Conservation (phyloP, 2,113 vertebrate genomes). For the Pachypanchax playfairii region DNA sequence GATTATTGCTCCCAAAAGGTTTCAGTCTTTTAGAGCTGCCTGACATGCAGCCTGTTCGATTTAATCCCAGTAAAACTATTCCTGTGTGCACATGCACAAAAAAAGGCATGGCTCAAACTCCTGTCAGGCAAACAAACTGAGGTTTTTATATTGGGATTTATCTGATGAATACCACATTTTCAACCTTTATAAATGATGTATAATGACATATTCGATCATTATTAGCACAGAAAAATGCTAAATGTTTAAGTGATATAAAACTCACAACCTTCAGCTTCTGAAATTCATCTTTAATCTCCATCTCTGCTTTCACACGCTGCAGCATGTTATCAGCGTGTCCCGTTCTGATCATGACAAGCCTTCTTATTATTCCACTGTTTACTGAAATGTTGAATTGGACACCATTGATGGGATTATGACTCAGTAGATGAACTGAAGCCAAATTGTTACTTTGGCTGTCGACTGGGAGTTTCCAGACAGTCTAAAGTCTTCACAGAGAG, state of each 20-base stretch:
- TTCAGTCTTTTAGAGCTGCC: conserved; percentile 16
- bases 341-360: conserved; percentile 32
- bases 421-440: conserved; percentile 13
- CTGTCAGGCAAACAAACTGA: background rate
- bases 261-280: conserved; percentile 23
- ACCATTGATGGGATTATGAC: conserved; percentile 1
- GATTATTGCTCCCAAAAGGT: conserved; percentile 42
- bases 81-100: conserved; percentile 9
- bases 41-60: conserved; percentile 17
- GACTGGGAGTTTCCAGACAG: background rate
- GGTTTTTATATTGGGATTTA: background rate
- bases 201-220: background rate
- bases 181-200: background rate
- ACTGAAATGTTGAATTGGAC: conserved; percentile 1
- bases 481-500: background rate
- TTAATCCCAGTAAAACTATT: conserved; percentile 42
- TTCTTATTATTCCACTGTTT: conserved; percentile 26
- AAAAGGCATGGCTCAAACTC: background rate
- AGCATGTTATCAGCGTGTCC: conserved; percentile 23
- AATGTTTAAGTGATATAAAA: background rate
- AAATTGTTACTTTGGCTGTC: conserved; percentile 7
- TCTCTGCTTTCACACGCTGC: conserved; percentile 29
- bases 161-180: background rate
- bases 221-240: background rate
- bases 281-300: conserved; percentile 13